Conservation (phyloP, 2,797 vertebrate genomes). For the Gymnoscopelus braueri region DNA sequence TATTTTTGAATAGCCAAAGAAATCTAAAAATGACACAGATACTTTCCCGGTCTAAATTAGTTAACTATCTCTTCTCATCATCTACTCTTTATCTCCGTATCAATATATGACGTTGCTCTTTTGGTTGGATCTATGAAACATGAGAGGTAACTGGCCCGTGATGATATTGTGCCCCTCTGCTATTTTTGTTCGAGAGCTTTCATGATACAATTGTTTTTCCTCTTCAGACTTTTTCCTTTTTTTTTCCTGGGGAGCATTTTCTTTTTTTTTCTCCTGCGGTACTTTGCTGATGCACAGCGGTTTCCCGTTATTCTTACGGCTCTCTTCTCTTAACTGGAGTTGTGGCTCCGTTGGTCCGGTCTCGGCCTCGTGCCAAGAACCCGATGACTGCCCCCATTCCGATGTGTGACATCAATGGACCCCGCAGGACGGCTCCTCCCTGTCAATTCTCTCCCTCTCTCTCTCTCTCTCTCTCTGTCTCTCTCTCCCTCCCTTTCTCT, state of each 20-base stretch:
- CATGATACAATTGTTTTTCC: constrained; percentile 83
- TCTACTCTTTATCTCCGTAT: constrained; percentile 35
- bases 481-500: neutral
- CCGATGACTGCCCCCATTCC: constrained; percentile 44
- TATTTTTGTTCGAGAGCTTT: constrained; percentile 82
- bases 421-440: constrained; percentile 59
- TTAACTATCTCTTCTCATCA: constrained; percentile 38
- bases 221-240: constrained; percentile 48
- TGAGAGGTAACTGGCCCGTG: constrained; percentile 60
- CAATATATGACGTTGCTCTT: constrained; percentile 62
- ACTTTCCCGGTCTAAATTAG: too few relatives aligned
- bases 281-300: constrained; percentile 78
- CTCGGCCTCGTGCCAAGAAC: constrained; percentile 71
- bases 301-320: constrained; percentile 85
- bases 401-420: constrained; percentile 70
- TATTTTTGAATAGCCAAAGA: too few relatives aligned
- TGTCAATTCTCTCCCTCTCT: constrained; percentile 49
- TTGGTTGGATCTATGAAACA: constrained; percentile 63
- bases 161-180: constrained; percentile 67
- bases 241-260: constrained; percentile 50
- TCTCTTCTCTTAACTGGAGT: constrained; percentile 69
- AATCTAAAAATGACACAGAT: too few relatives aligned
- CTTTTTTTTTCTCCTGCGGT: constrained; percentile 57
- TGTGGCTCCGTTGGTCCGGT: constrained; percentile 76
- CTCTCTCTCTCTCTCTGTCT: constrained; percentile 22